phyloP scores from a whole-genome alignment of 2,888 invertebrate genomes.

The Pandemis corylana region DNA sequence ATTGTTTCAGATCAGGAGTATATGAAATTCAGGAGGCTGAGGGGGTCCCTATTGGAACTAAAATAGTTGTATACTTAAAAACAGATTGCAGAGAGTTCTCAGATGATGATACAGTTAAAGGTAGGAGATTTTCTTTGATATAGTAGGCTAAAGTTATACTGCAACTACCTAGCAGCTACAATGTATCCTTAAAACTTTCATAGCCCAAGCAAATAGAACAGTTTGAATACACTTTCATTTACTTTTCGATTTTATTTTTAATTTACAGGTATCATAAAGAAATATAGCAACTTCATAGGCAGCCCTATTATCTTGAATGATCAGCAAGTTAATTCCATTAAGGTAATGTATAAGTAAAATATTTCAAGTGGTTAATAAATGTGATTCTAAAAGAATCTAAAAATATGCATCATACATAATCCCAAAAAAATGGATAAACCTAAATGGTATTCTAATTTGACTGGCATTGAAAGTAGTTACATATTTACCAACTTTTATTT shows the following conservation, averaged over 20 bases:
- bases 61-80: conserved; percentile 96
- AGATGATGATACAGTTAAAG: conserved; percentile 92
- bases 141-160: neutral
- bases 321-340: conserved; percentile 93
- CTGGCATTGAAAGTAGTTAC: too few species aligned
- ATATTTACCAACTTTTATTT: too few species aligned
- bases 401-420: too few species aligned
- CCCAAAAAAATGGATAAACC: too few species aligned
- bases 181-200: neutral
- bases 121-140: conserved; percentile 67
- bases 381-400: too few species aligned
- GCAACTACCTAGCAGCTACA: neutral
- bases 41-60: conserved; percentile 94
- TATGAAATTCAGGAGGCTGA: conserved; percentile 96
- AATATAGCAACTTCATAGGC: conserved; percentile 99
- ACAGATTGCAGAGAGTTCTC: conserved; percentile 95
- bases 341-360: conserved; percentile 73
- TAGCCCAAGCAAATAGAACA: too few species aligned
- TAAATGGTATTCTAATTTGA: too few species aligned
- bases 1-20: conserved; percentile 88
- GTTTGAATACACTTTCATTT: too few species aligned
- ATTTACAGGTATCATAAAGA: conserved; percentile 92
- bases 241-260: conserved; percentile 22
- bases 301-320: conserved; percentile 97
- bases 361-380: too few species aligned